Base-by-base conservation (phyloP, 2,888 invertebrate species). In the Epinotia bilunana region DNA sequence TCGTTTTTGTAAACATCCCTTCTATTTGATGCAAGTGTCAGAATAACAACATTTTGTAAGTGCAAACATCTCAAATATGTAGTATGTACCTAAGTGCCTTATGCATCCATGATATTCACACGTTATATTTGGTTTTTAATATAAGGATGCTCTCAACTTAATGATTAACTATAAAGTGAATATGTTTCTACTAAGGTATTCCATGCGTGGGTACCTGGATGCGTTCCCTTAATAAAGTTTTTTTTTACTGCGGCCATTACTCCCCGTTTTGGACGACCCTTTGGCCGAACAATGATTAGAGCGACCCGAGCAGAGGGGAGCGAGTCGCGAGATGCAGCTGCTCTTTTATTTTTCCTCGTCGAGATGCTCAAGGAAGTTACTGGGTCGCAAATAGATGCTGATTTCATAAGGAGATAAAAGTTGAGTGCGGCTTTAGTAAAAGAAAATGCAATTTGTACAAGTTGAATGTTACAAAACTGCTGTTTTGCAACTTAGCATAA, bases 211-310 rank as follows among this genome's bases (percentile, higher is more conserved):
- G 83, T 92, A 91, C 92, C 92, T 93, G 92, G 87, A 89, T 87
- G 85, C 83, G 83, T 84, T 88, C 85, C 84, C 85, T 90, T 89
- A 87, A 85, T 84, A 83, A 82, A 80, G 78, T 83, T 86, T 87
- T 84, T 91, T 85, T 89, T 89, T 88, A 87, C 82, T 85, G 81
- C 87, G 90, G 87, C 87, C 87, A 89, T 88, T 90, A 90, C 91
- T 92, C 92, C 90, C 90, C 86, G 87, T 87, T 89, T 88, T 84
- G 86, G 89, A 87, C 88, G 92, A 91, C 93, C 92, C 91, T 91
- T 87, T 90, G 89, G 88, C 82, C 86, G 88, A 88, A 93, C 91
- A 92, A 92, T 92, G 88, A 90, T 90, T 88, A 89, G 86, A 89
- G 81, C 80, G 88, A 90, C 91, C 91, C 92, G 91, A 88, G 83